These are phyloP conservation scores for Ips nitidus DNA, from an alignment of 1,140 invertebrate species.

Conservation along the genomic window DNA sequence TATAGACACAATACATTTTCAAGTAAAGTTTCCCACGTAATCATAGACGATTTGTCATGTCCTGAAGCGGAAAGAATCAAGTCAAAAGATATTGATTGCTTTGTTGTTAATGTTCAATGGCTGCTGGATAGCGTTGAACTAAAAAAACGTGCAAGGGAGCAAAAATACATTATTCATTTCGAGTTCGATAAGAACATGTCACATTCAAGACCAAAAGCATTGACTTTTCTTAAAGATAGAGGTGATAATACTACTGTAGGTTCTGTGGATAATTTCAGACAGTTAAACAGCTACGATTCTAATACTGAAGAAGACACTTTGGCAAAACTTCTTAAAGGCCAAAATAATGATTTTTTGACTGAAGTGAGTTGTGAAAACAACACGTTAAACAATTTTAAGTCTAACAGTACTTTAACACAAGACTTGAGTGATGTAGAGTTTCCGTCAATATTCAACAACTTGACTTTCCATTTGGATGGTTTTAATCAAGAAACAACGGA, in stretches of 20 bases:
- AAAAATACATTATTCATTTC: constrained; percentile 47
- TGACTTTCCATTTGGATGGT: constrained; percentile 53
- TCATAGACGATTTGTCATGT: constrained; percentile 64
- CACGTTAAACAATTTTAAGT: constrained; percentile 3
- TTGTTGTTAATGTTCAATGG: constrained; percentile 72
- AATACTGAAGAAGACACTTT: constrained; percentile 14
- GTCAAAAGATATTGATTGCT: constrained; percentile 50
- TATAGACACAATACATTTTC: constrained; percentile 74
- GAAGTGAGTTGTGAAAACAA: neutral
- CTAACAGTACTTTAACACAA: constrained; percentile 21
- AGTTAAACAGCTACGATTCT: neutral
- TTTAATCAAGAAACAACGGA: constrained; percentile 52
- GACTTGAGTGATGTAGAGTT: constrained; percentile 3
- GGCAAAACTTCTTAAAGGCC: constrained; percentile 12
- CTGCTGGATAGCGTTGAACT: constrained; percentile 70
- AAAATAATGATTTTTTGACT: neutral
- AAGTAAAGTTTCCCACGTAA: constrained; percentile 77
- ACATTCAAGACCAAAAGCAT: too few species aligned
- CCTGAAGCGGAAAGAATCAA: constrained; percentile 55
- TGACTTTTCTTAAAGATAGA: too few species aligned
- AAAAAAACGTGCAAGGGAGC: constrained; percentile 61
- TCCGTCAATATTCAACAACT: constrained; percentile 48
- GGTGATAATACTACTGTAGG: too few species aligned
- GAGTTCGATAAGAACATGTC: too few species aligned
- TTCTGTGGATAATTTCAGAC: too few species aligned